Conservation (phyloP, 2,113 vertebrate species). For the Diadophis punctatus region DNA sequence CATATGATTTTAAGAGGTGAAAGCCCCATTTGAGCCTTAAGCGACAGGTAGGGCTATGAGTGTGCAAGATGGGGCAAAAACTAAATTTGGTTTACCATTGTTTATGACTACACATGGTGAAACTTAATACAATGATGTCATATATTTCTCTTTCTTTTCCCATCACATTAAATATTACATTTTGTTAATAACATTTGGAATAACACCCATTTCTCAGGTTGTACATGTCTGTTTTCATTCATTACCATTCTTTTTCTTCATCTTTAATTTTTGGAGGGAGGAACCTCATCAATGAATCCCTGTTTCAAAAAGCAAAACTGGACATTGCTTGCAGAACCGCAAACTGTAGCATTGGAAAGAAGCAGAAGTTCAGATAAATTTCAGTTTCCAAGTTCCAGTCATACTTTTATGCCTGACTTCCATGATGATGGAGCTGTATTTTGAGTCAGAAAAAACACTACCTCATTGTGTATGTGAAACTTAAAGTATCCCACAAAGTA, state of each 20-base stretch:
- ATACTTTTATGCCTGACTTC: neutral
- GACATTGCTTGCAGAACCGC: neutral
- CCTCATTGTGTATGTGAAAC: slow-evolving; percentile 6
- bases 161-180: neutral
- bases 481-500: slow-evolving; percentile 24
- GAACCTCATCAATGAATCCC: neutral
- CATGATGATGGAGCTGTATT: neutral
- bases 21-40: neutral
- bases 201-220: neutral
- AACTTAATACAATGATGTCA: neutral
- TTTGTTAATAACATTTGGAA: neutral
- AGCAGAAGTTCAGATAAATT: neutral
- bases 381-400: neutral
- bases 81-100: neutral
- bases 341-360: neutral
- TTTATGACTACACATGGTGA: neutral
- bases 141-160: neutral
- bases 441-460: slow-evolving; percentile 16
- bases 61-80: neutral
- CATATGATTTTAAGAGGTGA: neutral
- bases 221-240: neutral
- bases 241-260: neutral
- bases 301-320: neutral
- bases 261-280: neutral
- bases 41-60: neutral